Base-by-base conservation (phyloP, 1,140 invertebrate genomes). In the Carposina sasakii region DNA sequence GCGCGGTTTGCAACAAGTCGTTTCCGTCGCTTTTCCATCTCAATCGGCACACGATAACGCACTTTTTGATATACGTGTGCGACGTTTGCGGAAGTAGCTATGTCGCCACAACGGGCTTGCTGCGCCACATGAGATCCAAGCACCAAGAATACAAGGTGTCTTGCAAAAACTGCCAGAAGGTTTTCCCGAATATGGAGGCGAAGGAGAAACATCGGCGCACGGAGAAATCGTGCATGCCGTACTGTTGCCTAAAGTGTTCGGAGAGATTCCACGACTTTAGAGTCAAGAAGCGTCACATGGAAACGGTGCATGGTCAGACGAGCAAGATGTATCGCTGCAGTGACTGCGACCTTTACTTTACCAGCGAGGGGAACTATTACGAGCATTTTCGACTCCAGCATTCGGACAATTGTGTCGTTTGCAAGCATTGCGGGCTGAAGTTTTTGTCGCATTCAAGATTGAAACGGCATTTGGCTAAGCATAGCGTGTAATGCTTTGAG, bases 21-120 rank as follows among this genome's bases (percentile, higher is more conserved):
- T 59, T 72, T 8, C 76, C 76, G 2, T 75, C 79, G 0, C 44
- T 81, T 0, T 71, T 78, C 34, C 76, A 78, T 30, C 16, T 83
- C 9, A 81, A 79, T 17, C 39, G 73, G 24, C 76, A 83, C 41
- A 83, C 79, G 15, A 71, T 79, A 22, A 71, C 75, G 0, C 79
- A 83, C 45, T 83, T 83, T 17, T 33, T 74, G 34, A 72, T 67
- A 13, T 77, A 73, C 48, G 74, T 81, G 0, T 83, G 79, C 21
- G 70, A 81, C 34, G 74, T 74, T 0, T 83, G 79, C 47, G 79
- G 76, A 0, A 75, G 65, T 17, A 79, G 76, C 21, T 81, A 83
- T 33, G 60, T 78, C 0, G 73, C 79, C 0, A 71, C 70, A 0
- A 76, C 76, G 0, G 75, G 75, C 0, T 39, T 82, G 0, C 39